A percentile compares a stretch with the other conserved stretches of the same genome.
Conservation (phyloP, 30 jellyfish, hydroid and myxozoan species). For the Catostylus mosaicus region DNA sequence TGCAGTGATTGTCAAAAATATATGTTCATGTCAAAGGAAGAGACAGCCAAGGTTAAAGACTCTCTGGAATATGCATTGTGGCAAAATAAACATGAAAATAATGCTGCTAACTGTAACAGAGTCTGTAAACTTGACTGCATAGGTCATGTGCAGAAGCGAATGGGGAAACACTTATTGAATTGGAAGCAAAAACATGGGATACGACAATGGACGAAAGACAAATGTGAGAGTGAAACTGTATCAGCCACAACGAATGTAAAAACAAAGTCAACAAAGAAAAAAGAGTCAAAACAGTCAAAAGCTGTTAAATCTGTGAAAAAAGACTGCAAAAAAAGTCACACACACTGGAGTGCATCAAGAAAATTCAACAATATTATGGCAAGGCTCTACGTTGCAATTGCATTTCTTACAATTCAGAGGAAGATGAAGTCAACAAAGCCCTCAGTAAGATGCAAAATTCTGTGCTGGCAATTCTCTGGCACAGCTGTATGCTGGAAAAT, state of each 20-base stretch:
- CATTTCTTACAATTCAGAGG: conserved; percentile 31
- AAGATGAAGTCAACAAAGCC: conserved; percentile 2
- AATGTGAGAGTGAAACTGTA: not conserved
- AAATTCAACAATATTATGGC: conserved; percentile 41
- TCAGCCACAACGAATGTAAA: too few species aligned
- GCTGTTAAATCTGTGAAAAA: not conserved
- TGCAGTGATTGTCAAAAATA: not conserved
- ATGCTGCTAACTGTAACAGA: conserved; percentile 13
- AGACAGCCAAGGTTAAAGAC: too few species aligned
- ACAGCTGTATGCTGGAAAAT: conserved; percentile 6
- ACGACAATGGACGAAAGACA: not conserved
- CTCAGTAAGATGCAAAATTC: conserved; percentile 15
- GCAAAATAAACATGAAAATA: not conserved
- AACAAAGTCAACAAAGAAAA: conserved; percentile 10
- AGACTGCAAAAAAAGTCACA: not conserved
- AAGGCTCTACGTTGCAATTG: conserved; percentile 22
- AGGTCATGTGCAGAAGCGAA: conserved; percentile 43
- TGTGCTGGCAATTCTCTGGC: conserved; percentile 30
- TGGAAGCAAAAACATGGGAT: conserved; percentile 38
- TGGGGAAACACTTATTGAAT: conserved; percentile 36
- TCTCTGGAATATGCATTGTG: conserved; percentile 7
- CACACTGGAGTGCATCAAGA: conserved; percentile 34
- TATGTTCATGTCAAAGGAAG: too few species aligned
- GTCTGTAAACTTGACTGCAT: conserved; percentile 47
- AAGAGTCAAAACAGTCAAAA: not conserved